Base-by-base conservation (phyloP, 2,113 vertebrate genomes). In the Picathartes gymnocephalus region DNA sequence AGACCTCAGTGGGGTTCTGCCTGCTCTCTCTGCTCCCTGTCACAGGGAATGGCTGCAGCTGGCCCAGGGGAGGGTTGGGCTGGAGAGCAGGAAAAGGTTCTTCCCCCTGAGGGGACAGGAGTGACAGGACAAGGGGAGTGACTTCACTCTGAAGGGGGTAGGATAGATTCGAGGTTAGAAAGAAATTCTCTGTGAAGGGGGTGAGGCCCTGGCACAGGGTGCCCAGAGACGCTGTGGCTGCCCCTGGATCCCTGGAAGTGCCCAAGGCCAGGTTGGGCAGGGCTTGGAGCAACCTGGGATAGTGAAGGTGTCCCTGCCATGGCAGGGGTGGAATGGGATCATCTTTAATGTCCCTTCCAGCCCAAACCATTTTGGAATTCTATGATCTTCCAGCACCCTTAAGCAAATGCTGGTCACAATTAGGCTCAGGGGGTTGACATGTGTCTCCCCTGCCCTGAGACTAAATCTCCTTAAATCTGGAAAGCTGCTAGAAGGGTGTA, bases 1-100 rank as follows among this genome's bases (percentile, higher is more conserved):
- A 27, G 12, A 27, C 5, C 22, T 60, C 9, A 0, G 6, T 4
- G 9, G 11, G 54, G 12, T 13, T 1, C 39, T 39, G 39, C 11
- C 22, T 28, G 58, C 30, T 3, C 40, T 3, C 40, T 33, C 33
- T 51, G 54, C 27, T 25, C 27, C 33, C 54, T 33, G 33, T 4
- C 7, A 9, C 25, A 35, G 37, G 28, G 27, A 15, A 13, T 6
- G 72, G 83, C 53, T 31, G 66, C 5, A 25, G 45, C 57, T 62
- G 33, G 7, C 48, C 33, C 7, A 23, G 28, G 50, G 33, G 1
- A 37, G 28, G 28, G 9, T 2, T 9, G 50, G 44, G 33, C 18
- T 27, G 62, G 8, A 51, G 12, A 8, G 5, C 39, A 39, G 73
- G 73, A 10, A 25, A 69, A 39, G 19, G 15, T 6, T 60, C 40